Base-by-base conservation (phyloP, 2,113 vertebrate genomes). In the Planiliza haematocheilus region DNA sequence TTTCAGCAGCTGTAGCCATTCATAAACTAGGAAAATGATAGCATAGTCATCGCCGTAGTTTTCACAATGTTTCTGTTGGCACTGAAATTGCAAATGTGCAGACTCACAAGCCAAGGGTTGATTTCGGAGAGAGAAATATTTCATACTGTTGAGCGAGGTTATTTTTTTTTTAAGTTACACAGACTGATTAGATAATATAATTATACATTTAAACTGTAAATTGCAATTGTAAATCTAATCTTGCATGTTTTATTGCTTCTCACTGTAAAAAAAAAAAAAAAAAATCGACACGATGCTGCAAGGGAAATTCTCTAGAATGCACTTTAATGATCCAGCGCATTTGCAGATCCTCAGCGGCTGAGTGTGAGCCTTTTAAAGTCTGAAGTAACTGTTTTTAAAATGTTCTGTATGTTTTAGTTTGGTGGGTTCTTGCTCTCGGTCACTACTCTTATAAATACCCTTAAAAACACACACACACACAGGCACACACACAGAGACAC, bases 31-130 rank as follows among this genome's bases (percentile, higher is more conserved):
- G n/a, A 58, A 72, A 60, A 52, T n/a, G n/a, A 61, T 49, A 53
- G 61, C n/a, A 59, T 57, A 62, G 24, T 57, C 50, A 67, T 71
- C 51, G 45, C 49, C 63, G 58, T 57, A 75, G 72, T 53, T 39
- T 74, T 71, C 36, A 61, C 64, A 58, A 34, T 77, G 70, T 77
- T 80, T 74, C 45, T 66, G 4, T 72, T 85, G 67, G 62, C 63
- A 17, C 4, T 66, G 20, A 61, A 63, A 52, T 46, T 7, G 3
- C 39, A 68, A 36, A 74, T 73, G 36, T 13, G 21, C 66, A 71
- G 77, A 14, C 37, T 21, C 50, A 45, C n/a, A 49, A 63, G 21
- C 41, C 45, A 48, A 43, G 14, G 37, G 24, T 48, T 72, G 74
- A 62, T 77, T 63, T 61, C 42, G 68, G 48, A 52, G 48, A 18